phyloP scores from a whole-genome alignment of 2,113 vertebrate species.

The Menura novaehollandiae region DNA sequence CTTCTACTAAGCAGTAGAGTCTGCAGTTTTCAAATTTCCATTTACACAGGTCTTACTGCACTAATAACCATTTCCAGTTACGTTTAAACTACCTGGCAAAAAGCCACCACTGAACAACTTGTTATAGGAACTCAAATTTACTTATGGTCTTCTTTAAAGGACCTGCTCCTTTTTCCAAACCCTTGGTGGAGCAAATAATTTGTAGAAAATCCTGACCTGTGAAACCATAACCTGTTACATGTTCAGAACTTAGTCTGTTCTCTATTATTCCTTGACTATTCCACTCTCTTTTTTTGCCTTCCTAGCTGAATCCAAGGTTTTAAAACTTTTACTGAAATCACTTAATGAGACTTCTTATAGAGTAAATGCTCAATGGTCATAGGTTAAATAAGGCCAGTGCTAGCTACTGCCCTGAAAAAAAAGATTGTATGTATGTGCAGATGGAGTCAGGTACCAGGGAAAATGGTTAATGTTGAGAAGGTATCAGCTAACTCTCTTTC shows the following conservation, averaged over 20 bases:
- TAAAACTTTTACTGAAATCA: background rate
- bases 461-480: background rate
- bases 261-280: background rate
- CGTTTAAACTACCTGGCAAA: background rate
- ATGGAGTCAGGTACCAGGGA: background rate
- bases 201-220: background rate
- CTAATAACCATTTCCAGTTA: background rate
- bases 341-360: background rate
- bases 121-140: background rate
- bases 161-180: background rate
- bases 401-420: background rate
- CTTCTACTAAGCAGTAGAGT: background rate
- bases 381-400: background rate
- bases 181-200: background rate
- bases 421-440: background rate
- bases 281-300: background rate
- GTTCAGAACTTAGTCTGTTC: background rate
- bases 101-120: background rate
- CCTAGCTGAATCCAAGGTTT: background rate
- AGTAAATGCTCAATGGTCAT: background rate
- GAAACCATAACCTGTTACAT: background rate
- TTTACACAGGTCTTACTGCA: background rate
- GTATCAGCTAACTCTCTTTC: background rate
- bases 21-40: background rate
- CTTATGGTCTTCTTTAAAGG: background rate